Percentiles rank a stretch among this genome's conserved stretches.
These are phyloP conservation scores for Notarius quadriscutis DNA, from an alignment of 2,113 vertebrate genomes.

Conservation along the genomic window DNA sequence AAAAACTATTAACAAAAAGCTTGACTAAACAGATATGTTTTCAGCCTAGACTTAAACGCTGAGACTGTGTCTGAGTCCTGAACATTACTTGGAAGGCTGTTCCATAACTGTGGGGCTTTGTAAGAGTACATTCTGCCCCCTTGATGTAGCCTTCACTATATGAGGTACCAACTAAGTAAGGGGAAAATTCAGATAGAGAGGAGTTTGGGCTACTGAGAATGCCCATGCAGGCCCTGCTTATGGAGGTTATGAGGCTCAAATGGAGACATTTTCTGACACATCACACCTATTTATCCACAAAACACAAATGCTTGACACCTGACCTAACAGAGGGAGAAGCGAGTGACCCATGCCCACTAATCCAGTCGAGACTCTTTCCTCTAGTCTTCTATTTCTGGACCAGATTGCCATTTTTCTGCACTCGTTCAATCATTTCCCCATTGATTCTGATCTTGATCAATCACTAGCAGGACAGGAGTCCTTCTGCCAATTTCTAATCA, in stretches of 20 bases:
- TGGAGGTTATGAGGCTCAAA: neutral
- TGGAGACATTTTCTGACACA: neutral
- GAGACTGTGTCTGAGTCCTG: too few relatives aligned
- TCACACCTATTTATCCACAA: neutral
- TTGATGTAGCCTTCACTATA: too few relatives aligned
- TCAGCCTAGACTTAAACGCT: too few relatives aligned
- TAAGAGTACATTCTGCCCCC: too few relatives aligned
- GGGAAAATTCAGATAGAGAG: neutral
- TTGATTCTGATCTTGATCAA: constrained; percentile 71
- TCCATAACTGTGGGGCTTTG: too few relatives aligned
- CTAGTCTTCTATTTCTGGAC: constrained; percentile 67
- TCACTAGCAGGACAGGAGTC: constrained; percentile 66
- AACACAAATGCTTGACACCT: constrained; percentile 23
- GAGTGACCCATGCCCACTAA: constrained; percentile 39
- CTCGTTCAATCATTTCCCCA: constrained; percentile 68
- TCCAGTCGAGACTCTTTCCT: constrained; percentile 53
- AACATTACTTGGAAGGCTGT: too few relatives aligned
- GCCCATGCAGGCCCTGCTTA: neutral
- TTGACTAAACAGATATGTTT: too few relatives aligned
- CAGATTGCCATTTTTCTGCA: constrained; percentile 29
- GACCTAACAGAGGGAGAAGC: constrained; percentile 20
- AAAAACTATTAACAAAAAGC: too few relatives aligned
- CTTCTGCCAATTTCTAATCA: constrained; percentile 65
- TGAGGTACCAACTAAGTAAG: too few relatives aligned
- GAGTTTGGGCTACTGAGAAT: neutral